Percentiles rank a stretch among this genome's conserved stretches.
Evolutionary conservation across 1,140 invertebrate species (phyloP).

Genomic region (Hypothenemus hampei): DNA sequence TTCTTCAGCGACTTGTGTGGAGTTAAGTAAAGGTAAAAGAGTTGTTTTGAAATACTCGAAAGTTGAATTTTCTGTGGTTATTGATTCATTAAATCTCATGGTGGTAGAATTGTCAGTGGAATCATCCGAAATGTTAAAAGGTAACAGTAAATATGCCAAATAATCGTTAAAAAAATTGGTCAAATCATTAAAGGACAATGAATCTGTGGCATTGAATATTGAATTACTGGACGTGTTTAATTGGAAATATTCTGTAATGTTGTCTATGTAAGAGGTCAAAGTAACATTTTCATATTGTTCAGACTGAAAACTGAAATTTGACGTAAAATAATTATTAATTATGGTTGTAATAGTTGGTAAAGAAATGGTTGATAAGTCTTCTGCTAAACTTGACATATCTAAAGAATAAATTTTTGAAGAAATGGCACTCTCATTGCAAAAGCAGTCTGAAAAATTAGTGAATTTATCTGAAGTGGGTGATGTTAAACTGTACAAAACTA

Average conservation of each 20-base stretch:
- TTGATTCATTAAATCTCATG: neutral
- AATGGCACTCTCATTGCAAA: neutral
- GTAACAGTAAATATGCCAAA: constrained; percentile 27
- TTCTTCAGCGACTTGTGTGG: neutral
- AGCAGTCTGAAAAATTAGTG: neutral
- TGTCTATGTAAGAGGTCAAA: neutral
- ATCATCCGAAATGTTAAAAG: neutral
- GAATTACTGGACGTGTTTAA: too few species aligned
- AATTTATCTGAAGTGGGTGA: neutral
- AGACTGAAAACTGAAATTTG: too few species aligned
- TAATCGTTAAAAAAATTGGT: constrained; percentile 27
- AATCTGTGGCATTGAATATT: too few species aligned
- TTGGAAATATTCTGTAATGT: too few species aligned
- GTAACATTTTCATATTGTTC: neutral
- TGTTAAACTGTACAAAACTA: neutral
- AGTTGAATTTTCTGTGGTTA: neutral
- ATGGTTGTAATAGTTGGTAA: neutral
- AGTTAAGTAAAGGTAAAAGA: constrained; percentile 10
- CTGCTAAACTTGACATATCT: constrained; percentile 8
- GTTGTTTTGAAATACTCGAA: constrained; percentile 23
- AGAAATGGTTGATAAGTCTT: neutral
- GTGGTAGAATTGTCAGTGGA: neutral
- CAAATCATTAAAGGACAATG: constrained; percentile 14
- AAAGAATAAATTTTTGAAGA: neutral
- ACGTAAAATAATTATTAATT: neutral